phyloP scores from a whole-genome alignment of 1,140 invertebrate genomes.

The Onthophagus taurus region DNA sequence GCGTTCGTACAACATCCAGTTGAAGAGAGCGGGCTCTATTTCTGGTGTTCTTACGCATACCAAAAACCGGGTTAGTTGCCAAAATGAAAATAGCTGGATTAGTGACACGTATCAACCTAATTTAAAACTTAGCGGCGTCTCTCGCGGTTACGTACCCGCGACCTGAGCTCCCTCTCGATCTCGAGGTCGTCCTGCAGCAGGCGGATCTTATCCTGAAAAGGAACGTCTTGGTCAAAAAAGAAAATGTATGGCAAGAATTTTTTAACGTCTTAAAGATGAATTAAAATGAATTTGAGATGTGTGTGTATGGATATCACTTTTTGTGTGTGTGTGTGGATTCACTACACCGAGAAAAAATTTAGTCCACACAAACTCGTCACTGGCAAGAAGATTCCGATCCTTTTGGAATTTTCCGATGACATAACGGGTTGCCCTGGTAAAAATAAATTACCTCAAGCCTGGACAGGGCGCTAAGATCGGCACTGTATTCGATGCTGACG shows the following conservation, averaged over 20 bases:
- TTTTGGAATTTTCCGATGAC: neutral
- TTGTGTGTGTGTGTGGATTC: neutral
- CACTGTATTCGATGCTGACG: slow-evolving; percentile 87
- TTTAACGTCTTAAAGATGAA: too few species aligned
- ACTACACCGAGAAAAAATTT: neutral
- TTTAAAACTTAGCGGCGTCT: neutral
- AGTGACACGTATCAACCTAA: slow-evolving; percentile 13
- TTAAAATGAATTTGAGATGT: too few species aligned
- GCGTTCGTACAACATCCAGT: neutral
- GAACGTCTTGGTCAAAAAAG: too few species aligned
- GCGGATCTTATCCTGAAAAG: slow-evolving; percentile 94
- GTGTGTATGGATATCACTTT: too few species aligned
- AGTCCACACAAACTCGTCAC: too few species aligned
- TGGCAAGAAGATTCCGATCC: neutral
- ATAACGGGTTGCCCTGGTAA: neutral
- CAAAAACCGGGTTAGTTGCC: slow-evolving; percentile 12
- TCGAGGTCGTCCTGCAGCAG: slow-evolving; percentile 95
- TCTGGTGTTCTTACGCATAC: slow-evolving; percentile 7
- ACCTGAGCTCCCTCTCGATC: slow-evolving; percentile 90
- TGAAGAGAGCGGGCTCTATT: slow-evolving; percentile 4
- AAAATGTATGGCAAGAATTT: too few species aligned
- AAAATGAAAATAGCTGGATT: slow-evolving; percentile 13
- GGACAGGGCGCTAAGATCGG: slow-evolving; percentile 83
- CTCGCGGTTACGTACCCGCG: slow-evolving; percentile 68
- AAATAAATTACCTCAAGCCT: slow-evolving; percentile 72